Evolutionary conservation across 2,113 vertebrate species (phyloP), one percentile per base, ranked within the genome.

Genomic region (Aptenodytes patagonicus): DNA sequence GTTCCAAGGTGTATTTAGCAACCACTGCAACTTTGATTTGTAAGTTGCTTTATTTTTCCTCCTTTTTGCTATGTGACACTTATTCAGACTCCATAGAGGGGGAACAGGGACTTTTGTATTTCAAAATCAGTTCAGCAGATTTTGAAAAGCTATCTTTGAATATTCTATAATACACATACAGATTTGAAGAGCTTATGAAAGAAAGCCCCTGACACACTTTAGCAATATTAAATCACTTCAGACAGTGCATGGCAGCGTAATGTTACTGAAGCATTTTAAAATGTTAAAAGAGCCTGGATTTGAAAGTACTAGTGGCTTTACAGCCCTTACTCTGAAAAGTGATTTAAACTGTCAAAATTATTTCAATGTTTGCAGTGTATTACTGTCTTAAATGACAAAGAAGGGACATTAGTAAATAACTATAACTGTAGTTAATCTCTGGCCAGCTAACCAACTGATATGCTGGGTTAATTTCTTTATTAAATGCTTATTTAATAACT

Each of bases 161-260:
- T 97, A 96, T 97, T 97, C 97, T 71, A 57, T 98, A 98, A 95
- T 97, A 96, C 96, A 96, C 87, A 88, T 95, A 97, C 97, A 97
- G 96, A 97, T 97, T 97, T 98, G 98, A 97, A 97, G 97, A 97
- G 97, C 98, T 98, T 97, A 97, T 98, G 98, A 98, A 96, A 96
- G 92, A 97, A 97, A 97, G 97, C 97, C 97, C 95, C 95, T 97
- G 97, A 98, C 97, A 98, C 94, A 98, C 97, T 98, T 97, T 97
- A 98, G 97, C 96, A 97, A 97, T 98, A 98, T 98, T 97, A 98
- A 98, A 98, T 98, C 97, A 98, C 96, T 96, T 97, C 95, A 96
- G 97, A 97, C 58, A 52, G 97, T 97, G 91, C 95, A 81, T 93
- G 95, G 97, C 97, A 97, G 95, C 83, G 95, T 97, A 98, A 95